A percentile compares a stretch with the other conserved stretches of the same genome.
These are phyloP conservation scores for Drosophila pachea DNA, from an alignment of 1,140 invertebrate genomes.

Conservation along the genomic window DNA sequence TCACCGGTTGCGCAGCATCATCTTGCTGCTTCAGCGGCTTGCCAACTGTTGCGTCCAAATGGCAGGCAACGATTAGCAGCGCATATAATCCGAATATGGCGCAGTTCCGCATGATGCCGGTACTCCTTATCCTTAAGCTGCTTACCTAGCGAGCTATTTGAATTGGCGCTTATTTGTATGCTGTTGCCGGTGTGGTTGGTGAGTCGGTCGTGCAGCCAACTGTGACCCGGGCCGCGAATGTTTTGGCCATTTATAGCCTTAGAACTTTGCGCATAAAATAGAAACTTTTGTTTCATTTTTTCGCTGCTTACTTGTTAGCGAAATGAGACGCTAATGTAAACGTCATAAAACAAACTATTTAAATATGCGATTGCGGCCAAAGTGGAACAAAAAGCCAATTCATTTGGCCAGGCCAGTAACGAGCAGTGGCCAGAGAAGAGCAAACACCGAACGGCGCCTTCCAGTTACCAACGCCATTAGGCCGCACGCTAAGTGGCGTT, in stretches of 20 bases:
- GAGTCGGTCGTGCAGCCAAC: conserved; percentile 42
- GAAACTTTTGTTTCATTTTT: conserved; percentile 67
- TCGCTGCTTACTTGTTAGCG: conserved; percentile 57
- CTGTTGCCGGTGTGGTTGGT: conserved; percentile 3
- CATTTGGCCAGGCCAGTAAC: conserved; percentile 41
- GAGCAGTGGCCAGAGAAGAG: conserved; percentile 1
- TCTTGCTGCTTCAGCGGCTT: conserved; percentile 48
- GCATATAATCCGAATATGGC: conserved; percentile 69
- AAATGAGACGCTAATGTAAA: conserved; percentile 77
- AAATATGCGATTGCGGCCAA: conserved; percentile 56
- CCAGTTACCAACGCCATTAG: conserved; percentile 36
- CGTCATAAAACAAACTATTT: conserved; percentile 76
- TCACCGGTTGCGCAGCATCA: conserved; percentile 14
- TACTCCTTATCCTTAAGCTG: conserved; percentile 55
- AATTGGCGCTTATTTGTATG: conserved; percentile 33
- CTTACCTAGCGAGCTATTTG: conserved; percentile 38
- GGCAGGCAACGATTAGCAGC: conserved; percentile 61
- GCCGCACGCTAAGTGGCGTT: conserved; percentile 68
- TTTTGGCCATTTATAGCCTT: conserved; percentile 67
- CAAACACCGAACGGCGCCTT: background rate
- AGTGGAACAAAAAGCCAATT: conserved; percentile 70
- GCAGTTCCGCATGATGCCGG: conserved; percentile 60
- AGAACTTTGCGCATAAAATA: conserved; percentile 73
- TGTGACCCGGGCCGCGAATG: conserved; percentile 57
- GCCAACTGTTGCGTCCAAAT: conserved; percentile 59